These are phyloP conservation scores for Formica exsecta DNA, from an alignment of 1,140 invertebrate genomes.

Conservation along the genomic window DNA sequence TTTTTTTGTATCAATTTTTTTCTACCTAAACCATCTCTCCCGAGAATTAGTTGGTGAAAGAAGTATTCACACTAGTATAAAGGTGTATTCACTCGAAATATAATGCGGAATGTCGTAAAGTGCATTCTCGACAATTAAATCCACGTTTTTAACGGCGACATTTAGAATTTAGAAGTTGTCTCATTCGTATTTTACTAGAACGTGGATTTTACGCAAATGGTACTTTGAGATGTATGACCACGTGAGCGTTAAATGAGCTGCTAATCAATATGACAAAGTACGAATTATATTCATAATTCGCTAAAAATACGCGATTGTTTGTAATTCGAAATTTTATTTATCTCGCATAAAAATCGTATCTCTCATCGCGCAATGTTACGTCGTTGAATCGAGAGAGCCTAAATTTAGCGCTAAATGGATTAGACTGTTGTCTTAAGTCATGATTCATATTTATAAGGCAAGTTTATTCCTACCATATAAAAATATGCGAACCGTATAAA, in stretches of 20 bases:
- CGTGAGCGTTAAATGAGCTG: slow-evolving; percentile 14
- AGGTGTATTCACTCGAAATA: background rate
- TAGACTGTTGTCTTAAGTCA: slow-evolving; percentile 1
- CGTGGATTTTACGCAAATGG: background rate
- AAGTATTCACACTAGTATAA: no score
- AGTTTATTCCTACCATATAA: background rate
- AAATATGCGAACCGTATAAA: background rate
- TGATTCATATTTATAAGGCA: background rate
- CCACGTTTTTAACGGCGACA: background rate
- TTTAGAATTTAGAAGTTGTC: background rate
- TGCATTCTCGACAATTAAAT: slow-evolving; percentile 24
- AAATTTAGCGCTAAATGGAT: background rate
- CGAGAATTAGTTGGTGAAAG: background rate
- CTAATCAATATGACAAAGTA: background rate
- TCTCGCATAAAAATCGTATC: slow-evolving; percentile 11
- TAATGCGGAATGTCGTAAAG: background rate
- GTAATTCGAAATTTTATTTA: slow-evolving; percentile 15
- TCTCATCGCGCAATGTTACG: background rate
- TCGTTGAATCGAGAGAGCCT: background rate
- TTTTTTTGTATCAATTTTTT: background rate
- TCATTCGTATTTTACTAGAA: slow-evolving; percentile 12
- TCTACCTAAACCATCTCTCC: background rate
- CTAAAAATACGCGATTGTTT: slow-evolving; percentile 3
- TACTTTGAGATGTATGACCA: slow-evolving; percentile 4
- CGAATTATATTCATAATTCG: slow-evolving; percentile 22